Percentiles rank a stretch among this genome's conserved stretches.
Conservation (phyloP, 2,113 vertebrate species). For the Brachypodius melanocephalos region DNA sequence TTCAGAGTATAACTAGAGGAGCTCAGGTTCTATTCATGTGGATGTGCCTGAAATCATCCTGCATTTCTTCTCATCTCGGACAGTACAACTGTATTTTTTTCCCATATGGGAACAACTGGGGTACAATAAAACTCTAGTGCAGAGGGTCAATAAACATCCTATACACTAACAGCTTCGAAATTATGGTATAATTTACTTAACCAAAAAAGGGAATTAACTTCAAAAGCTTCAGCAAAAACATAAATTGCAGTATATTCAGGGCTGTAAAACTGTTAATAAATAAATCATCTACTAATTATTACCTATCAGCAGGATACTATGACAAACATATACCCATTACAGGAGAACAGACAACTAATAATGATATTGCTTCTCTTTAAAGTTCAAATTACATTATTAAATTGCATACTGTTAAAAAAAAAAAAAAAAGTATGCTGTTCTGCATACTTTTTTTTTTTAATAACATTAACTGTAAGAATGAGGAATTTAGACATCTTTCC, state of each 20-base stretch:
- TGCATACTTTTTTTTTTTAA: neutral
- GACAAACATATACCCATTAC: neutral
- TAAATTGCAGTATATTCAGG: neutral
- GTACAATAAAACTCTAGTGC: neutral
- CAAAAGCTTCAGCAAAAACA: neutral
- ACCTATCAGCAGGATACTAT: neutral
- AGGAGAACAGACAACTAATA: constrained; percentile 1
- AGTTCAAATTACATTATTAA: neutral
- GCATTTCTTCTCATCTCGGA: neutral
- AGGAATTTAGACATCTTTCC: neutral
- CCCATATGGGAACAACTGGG: neutral
- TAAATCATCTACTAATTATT: constrained; percentile 27
- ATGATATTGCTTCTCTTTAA: neutral
- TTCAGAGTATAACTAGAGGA: neutral
- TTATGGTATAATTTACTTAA: neutral
- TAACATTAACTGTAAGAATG: neutral
- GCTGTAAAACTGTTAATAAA: neutral
- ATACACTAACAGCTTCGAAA: neutral
- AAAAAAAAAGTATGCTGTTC: neutral
- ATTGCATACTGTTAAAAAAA: neutral
- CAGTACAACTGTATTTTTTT: neutral
- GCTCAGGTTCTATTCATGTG: neutral
- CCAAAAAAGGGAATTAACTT: neutral
- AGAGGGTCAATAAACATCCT: neutral
- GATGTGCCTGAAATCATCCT: neutral